These are phyloP conservation scores for Pipistrellus pygmaeus DNA, from an alignment of 2,797 vertebrate genomes.

Conservation along the genomic window DNA sequence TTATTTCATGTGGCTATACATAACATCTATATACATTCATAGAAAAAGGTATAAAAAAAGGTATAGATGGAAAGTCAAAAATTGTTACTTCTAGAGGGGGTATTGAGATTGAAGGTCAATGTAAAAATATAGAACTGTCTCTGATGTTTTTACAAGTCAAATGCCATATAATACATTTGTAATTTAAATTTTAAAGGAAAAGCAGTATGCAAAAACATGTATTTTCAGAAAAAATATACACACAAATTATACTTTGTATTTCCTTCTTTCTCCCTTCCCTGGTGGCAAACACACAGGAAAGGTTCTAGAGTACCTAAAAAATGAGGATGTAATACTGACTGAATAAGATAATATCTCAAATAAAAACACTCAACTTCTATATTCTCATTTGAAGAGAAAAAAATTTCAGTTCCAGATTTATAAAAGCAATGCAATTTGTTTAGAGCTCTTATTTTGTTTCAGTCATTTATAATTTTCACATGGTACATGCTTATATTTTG, in stretches of 20 bases:
- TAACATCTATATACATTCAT: neutral
- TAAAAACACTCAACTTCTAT: constrained; percentile 36
- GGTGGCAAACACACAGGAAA: neutral
- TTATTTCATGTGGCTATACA: constrained; percentile 12
- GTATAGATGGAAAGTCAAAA: neutral
- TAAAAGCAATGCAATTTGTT: constrained; percentile 16
- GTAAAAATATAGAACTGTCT: constrained; percentile 19
- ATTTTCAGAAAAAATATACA: constrained; percentile 42
- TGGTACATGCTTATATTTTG: neutral
- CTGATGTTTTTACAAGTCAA: constrained; percentile 30
- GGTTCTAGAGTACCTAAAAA: constrained; percentile 42
- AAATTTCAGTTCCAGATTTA: constrained; percentile 44
- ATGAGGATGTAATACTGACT: neutral
- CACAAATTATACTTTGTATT: constrained; percentile 19
- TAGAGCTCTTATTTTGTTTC: constrained; percentile 2
- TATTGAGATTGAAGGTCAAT: neutral
- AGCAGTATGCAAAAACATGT: neutral
- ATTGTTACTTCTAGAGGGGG: neutral
- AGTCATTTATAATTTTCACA: constrained; percentile 27
- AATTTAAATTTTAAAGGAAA: constrained; percentile 58
- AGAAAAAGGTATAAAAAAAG: constrained; percentile 37
- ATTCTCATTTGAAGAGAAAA: constrained; percentile 19
- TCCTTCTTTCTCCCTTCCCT: neutral
- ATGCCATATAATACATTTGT: neutral
- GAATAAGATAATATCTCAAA: neutral